Evolutionary conservation across 2,797 vertebrate species (phyloP).

Genomic region (Bryconaethiops microstoma): DNA sequence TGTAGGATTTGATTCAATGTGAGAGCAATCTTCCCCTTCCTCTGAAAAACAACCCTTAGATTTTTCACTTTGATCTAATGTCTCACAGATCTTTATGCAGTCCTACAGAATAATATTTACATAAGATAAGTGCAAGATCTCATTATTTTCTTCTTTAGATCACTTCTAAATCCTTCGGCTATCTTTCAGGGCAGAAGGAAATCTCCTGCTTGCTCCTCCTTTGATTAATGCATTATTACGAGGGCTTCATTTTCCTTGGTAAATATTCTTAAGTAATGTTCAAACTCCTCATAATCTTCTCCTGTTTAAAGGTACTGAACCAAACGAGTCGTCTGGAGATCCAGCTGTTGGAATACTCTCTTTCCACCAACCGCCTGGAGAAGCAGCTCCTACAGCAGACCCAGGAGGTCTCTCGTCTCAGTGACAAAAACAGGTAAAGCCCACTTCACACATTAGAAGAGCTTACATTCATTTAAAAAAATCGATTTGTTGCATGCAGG

Average conservation of each 20-base stretch:
- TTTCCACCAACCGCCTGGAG: constrained; percentile 82
- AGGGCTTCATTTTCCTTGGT: no score
- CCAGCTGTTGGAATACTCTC: constrained; percentile 82
- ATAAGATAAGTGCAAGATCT: not conserved
- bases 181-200: not conserved
- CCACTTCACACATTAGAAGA: not conserved
- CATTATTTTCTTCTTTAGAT: not conserved
- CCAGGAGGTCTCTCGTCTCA: constrained; percentile 81
- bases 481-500: not conserved
- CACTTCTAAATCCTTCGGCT: not conserved
- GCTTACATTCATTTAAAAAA: no score
- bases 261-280: not conserved
- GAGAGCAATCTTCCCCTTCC: no score
- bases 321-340: constrained; percentile 85
- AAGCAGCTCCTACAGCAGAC: constrained; percentile 83
- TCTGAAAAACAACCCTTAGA: no score
- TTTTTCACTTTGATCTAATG: no score
- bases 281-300: constrained; percentile 15
- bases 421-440: constrained; percentile 82
- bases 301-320: constrained; percentile 78
- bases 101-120: not conserved
- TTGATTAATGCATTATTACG: no score
- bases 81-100: not conserved
- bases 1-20: no score
- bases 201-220: not conserved